phyloP scores from a whole-genome alignment of 2,113 vertebrate species.

The Micronycteris hirsuta region DNA sequence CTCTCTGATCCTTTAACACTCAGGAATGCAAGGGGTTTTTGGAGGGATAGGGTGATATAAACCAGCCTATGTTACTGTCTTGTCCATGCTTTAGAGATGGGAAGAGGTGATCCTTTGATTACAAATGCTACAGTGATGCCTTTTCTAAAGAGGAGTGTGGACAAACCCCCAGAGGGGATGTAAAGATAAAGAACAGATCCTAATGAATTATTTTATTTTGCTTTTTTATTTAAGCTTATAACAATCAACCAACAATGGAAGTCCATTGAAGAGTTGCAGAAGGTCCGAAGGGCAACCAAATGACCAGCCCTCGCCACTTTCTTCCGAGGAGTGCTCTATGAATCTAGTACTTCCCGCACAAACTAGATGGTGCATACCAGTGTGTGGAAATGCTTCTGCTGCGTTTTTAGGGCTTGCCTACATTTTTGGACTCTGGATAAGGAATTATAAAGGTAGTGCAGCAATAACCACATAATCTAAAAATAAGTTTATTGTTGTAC shows the following conservation, averaged over 20 bases:
- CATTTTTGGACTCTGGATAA: conserved; percentile 69
- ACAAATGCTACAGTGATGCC: background rate
- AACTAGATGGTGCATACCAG: conserved; percentile 83
- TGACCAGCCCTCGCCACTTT: conserved; percentile 69
- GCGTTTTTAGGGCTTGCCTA: conserved; percentile 86
- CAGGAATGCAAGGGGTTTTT: background rate
- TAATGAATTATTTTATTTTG: background rate
- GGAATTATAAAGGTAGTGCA: conserved; percentile 51
- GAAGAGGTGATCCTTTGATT: background rate
- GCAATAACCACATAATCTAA: conserved; percentile 49
- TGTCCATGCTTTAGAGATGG: background rate
- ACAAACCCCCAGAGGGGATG: background rate
- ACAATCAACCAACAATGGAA: conserved; percentile 91
- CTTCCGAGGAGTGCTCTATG: conserved; percentile 73
- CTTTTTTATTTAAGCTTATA: conserved; percentile 81
- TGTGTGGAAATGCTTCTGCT: conserved; percentile 94
- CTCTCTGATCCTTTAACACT: background rate
- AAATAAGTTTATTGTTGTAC: conserved; percentile 56
- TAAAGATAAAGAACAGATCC: background rate
- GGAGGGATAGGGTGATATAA: background rate
- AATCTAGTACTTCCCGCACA: conserved; percentile 90
- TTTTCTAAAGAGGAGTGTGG: background rate
- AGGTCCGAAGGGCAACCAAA: conserved; percentile 82
- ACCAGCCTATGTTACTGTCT: background rate
- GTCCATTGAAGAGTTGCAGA: conserved; percentile 89